These are phyloP conservation scores for Podarcis cretensis DNA, from an alignment of 2,113 vertebrate species.

Conservation along the genomic window DNA sequence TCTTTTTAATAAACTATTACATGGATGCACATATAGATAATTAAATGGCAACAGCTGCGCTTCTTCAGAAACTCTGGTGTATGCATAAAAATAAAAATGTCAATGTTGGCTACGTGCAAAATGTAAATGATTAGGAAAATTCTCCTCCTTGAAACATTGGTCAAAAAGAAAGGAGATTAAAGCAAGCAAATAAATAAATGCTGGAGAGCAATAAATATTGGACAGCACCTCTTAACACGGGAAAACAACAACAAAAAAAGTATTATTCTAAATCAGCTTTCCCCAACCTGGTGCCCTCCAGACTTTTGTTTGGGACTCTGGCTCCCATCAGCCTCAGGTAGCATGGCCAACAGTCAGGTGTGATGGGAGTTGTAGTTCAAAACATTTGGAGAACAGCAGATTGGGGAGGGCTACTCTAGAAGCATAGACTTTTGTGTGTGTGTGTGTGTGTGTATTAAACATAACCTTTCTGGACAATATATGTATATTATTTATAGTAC, in stretches of 20 bases:
- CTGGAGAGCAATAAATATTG: slow-evolving; percentile 14
- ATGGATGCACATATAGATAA: slow-evolving; percentile 7
- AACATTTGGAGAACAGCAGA: too few relatives aligned
- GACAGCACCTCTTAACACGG: neutral
- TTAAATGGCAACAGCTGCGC: slow-evolving; percentile 29
- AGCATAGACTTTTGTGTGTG: neutral
- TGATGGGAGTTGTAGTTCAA: too few relatives aligned
- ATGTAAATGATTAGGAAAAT: slow-evolving; percentile 49
- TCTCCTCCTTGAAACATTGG: slow-evolving; percentile 42
- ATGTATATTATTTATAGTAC: slow-evolving; percentile 36
- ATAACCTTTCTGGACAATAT: slow-evolving; percentile 46
- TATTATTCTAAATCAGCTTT: neutral
- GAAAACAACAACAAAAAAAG: neutral
- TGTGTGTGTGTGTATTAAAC: neutral
- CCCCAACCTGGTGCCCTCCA: too few relatives aligned
- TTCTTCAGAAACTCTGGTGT: slow-evolving; percentile 28
- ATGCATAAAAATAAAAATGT: slow-evolving; percentile 1
- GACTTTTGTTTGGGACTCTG: too few relatives aligned
- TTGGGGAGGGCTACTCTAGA: neutral
- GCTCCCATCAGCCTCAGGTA: too few relatives aligned
- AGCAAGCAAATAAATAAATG: slow-evolving; percentile 10
- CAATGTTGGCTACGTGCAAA: slow-evolving; percentile 50
- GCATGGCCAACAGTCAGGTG: too few relatives aligned
- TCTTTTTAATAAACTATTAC: neutral
- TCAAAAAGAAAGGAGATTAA: slow-evolving; percentile 45